Conservation (phyloP, 92 coral and sea anemone genomes). For the Phymanthus crucifer region DNA sequence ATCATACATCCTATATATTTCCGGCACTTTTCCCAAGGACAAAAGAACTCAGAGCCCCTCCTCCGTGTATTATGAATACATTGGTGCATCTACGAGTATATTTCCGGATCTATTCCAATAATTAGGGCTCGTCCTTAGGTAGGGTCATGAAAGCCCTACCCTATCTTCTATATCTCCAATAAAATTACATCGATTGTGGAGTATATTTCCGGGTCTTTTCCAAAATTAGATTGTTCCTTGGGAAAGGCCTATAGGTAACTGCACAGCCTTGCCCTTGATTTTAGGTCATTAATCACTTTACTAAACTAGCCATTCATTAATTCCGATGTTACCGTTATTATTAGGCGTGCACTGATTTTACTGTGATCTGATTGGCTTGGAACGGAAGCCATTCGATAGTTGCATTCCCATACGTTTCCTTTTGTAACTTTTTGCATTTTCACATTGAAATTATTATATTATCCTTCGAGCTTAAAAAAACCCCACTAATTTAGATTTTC, state of each 20-base stretch:
- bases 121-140: not conserved
- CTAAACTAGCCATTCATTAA: not conserved
- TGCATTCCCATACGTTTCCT: too few species aligned
- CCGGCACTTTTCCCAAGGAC: not conserved
- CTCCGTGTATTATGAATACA: not conserved
- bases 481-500: too few species aligned
- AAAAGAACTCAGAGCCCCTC: not conserved
- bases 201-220: too few species aligned
- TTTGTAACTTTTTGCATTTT: too few species aligned
- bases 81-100: not conserved
- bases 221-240: too few species aligned
- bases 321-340: not conserved
- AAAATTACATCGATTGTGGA: too few species aligned
- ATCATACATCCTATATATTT: not conserved
- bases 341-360: not conserved
- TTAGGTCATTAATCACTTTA: not conserved
- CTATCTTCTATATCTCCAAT: too few species aligned
- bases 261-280: not conserved
- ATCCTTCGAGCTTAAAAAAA: too few species aligned
- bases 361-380: not conserved
- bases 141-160: not conserved
- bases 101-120: not conserved
- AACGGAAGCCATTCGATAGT: not conserved
- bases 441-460: too few species aligned
- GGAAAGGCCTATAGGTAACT: too few species aligned